These are phyloP conservation scores for Crossoptilon crossoptilon DNA, from an alignment of 2,797 vertebrate species.

Conservation along the genomic window DNA sequence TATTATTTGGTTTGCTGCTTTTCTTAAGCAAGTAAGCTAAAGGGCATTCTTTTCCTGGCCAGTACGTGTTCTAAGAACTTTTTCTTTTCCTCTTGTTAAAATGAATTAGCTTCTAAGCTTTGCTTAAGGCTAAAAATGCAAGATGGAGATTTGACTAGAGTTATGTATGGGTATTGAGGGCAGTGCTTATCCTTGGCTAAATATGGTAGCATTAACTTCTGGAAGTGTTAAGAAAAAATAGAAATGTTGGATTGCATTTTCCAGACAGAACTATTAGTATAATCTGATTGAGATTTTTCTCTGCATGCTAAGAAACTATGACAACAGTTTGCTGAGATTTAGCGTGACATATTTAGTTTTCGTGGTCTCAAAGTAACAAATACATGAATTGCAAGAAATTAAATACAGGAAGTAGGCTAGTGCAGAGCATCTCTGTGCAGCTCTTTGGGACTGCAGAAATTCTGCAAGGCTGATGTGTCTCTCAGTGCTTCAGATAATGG, in stretches of 20 bases:
- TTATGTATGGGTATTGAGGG: not conserved
- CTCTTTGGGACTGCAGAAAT: not conserved
- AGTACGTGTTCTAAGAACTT: constrained; percentile 33
- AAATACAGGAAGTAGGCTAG: not conserved
- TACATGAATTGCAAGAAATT: not conserved
- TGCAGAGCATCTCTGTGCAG: not conserved
- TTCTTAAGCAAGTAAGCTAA: not conserved
- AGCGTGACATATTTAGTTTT: not conserved
- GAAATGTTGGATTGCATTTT: not conserved
- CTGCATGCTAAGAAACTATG: not conserved
- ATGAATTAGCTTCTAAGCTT: constrained; percentile 61
- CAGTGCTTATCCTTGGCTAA: constrained; percentile 7
- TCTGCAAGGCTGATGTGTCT: not conserved
- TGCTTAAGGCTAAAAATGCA: constrained; percentile 58
- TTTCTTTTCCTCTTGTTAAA: constrained; percentile 43
- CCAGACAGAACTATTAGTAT: not conserved
- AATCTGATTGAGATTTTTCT: not conserved
- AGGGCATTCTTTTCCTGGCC: constrained; percentile 27
- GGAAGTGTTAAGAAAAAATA: not conserved
- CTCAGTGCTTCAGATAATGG: not conserved
- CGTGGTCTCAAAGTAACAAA: not conserved
- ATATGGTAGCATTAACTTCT: not conserved
- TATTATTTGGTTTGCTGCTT: not conserved
- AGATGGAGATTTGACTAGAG: not conserved
- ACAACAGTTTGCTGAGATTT: not conserved